Evolutionary conservation across 2,113 vertebrate genomes (phyloP).

Genomic region (Pterocles gutturalis): DNA sequence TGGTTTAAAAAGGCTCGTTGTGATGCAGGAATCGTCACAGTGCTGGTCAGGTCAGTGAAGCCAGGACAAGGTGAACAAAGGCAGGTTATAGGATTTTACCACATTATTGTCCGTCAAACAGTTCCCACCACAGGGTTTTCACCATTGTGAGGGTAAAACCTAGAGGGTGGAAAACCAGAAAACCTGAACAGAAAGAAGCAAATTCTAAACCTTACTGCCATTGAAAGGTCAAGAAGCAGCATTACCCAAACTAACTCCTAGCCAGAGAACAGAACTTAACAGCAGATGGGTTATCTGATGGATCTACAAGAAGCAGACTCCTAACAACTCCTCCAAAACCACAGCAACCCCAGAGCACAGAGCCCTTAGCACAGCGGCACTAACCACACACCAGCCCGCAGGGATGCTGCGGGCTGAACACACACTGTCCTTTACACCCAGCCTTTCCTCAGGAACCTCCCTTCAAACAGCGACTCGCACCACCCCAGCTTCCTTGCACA

Average conservation of each 20-base stretch:
- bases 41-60: neutral
- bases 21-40: neutral
- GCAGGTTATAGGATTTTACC: neutral
- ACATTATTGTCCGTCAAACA: neutral
- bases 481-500: neutral
- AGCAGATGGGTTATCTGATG: neutral
- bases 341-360: fast-evolving
- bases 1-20: neutral
- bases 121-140: neutral
- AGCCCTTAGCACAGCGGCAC: neutral
- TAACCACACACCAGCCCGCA: fast-evolving
- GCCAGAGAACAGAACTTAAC: neutral
- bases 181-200: neutral
- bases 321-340: neutral
- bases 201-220: neutral
- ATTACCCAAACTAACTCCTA: neutral
- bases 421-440: fast-evolving
- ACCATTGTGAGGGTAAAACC: fast-evolving
- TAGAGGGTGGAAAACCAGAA: neutral
- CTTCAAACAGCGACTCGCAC: neutral
- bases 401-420: neutral
- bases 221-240: neutral
- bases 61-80: neutral
- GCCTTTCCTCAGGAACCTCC: neutral
- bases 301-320: neutral